These are phyloP conservation scores for Cydia fagiglandana DNA, from an alignment of 1,140 invertebrate species.

Conservation along the genomic window DNA sequence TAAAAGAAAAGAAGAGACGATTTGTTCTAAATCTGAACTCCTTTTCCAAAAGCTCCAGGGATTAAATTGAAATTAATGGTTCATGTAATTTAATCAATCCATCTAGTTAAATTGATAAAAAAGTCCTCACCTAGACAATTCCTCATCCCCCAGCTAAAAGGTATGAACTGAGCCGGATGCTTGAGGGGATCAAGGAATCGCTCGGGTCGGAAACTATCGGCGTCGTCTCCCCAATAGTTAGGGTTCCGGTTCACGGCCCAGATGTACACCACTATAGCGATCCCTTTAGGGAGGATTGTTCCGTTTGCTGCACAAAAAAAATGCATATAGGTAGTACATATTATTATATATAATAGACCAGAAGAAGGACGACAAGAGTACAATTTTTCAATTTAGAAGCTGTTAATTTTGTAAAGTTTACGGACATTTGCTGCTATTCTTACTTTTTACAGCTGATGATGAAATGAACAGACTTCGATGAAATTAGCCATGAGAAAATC, in stretches of 20 bases:
- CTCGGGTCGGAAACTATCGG: slow-evolving; percentile 83
- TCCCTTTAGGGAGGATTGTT: slow-evolving; percentile 41
- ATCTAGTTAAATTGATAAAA: background rate
- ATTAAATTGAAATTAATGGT: no score
- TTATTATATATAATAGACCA: no score
- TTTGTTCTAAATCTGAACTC: background rate
- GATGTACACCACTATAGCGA: slow-evolving; percentile 41
- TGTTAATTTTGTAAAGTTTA: no score
- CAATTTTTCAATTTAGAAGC: no score
- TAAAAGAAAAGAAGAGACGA: background rate
- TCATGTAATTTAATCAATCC: no score
- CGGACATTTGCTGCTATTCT: no score
- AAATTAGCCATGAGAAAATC: no score
- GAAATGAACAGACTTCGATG: no score
- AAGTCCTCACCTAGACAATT: slow-evolving; percentile 79
- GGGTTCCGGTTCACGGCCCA: slow-evolving; percentile 73
- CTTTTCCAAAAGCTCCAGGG: no score
- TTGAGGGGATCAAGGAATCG: slow-evolving; percentile 79
- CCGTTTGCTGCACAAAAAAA: slow-evolving; percentile 42
- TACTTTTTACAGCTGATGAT: no score
- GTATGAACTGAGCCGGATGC: slow-evolving; percentile 76
- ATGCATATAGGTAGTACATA: no score
- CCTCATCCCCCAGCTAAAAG: slow-evolving; percentile 81
- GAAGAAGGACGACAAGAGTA: no score
- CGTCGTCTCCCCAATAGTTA: slow-evolving; percentile 79